Base-by-base conservation (phyloP, 2,888 invertebrate genomes). In the Linnaemya tessellans region DNA sequence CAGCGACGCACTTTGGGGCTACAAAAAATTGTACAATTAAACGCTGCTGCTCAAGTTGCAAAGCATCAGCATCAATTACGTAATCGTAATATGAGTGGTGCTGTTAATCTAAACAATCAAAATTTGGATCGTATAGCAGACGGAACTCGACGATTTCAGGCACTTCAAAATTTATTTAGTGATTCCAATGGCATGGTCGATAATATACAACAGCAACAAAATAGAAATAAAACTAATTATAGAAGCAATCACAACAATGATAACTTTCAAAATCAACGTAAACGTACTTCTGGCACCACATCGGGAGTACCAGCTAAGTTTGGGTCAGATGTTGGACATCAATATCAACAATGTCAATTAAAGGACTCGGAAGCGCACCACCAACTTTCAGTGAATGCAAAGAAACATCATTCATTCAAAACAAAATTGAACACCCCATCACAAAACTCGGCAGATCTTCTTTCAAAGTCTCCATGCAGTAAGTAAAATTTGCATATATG, bases 11-110 rank as follows among this genome's bases (percentile, higher is more conserved):
- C 80, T 30, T 79, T 89, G 10, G 89, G 89, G 1, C 71, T 89
- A 30, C 89, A 89, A 77, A 92, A 92, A 81, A 87, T 92, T 25
- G 85, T 91, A 5, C 91, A 91, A 80, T 74, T 90, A 13, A 89
- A 88, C 85, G 87, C 86, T 9, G 88, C 82, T 62, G 88, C 88
- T 22, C 86, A 87, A 74, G 85, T 80, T 13, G 88, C 87, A 20
- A 82, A 84, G 73, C 86, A 86, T 4, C 84, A 88, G 4, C 86
- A 89, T 38, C 70, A 80, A 38, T 58, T 65, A 11, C 71, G 13
- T 80, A 87, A 43, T 79, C 83, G 49, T 80, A 84, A 64, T 71
- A 79, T 60, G 49, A 86, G 20, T 87, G 84, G 30, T 87, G 75
- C 51, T 43, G 18, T 15, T 49, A 62, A 71, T 81, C 18, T 82